Conservation (phyloP, 2,888 invertebrate species). For the Acanthacorydalis orientalis region DNA sequence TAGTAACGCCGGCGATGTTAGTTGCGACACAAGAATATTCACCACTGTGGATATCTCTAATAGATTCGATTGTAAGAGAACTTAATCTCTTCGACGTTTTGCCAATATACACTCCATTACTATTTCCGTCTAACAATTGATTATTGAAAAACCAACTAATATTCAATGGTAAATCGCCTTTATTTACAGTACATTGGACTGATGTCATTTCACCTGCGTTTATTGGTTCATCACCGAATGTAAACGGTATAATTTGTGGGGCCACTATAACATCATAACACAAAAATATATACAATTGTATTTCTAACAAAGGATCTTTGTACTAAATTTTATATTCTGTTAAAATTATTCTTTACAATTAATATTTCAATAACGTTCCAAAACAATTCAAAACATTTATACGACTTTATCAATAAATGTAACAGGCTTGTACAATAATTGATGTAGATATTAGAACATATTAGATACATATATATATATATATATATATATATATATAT, state of each 20-base stretch:
- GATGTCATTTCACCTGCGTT: slow-evolving; percentile 59
- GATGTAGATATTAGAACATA: too few relatives aligned
- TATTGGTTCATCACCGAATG: slow-evolving; percentile 43
- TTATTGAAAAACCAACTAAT: slow-evolving; percentile 57
- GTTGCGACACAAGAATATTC: slow-evolving; percentile 56
- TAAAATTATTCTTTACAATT: too few relatives aligned
- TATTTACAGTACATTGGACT: slow-evolving; percentile 50
- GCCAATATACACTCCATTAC: slow-evolving; percentile 4
- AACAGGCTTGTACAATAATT: too few relatives aligned
- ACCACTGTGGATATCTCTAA: slow-evolving; percentile 42
- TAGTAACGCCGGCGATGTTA: slow-evolving; percentile 49
- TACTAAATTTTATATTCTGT: too few relatives aligned
- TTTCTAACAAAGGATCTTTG: too few relatives aligned
- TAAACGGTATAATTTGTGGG: slow-evolving; percentile 40
- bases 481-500: too few relatives aligned
- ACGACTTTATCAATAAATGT: too few relatives aligned
- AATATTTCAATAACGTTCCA: too few relatives aligned
- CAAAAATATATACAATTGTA: too few relatives aligned
- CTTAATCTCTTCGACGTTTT: slow-evolving; percentile 5
- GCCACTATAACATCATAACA: slow-evolving; percentile 29
- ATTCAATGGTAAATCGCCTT: slow-evolving; percentile 55
- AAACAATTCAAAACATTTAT: too few relatives aligned
- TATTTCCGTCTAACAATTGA: slow-evolving; percentile 22
- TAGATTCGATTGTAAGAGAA: slow-evolving; percentile 5
- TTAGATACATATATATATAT: too few relatives aligned